These are phyloP conservation scores for Dryomyza anilis DNA, from an alignment of 2,888 invertebrate genomes.

Conservation along the genomic window DNA sequence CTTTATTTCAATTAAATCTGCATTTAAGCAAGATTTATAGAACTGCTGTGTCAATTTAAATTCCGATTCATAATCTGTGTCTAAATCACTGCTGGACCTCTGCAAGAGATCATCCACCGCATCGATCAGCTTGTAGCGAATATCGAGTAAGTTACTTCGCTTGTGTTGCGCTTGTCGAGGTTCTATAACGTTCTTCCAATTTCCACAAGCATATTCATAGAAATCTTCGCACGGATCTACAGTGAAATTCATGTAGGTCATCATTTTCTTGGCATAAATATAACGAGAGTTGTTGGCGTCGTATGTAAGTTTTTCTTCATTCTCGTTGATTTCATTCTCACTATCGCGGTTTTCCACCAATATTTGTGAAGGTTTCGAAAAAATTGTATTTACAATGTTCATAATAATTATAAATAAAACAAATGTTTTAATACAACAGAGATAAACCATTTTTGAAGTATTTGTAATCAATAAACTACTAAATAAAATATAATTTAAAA, in stretches of 20 bases:
- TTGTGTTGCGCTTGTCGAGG: constrained; percentile 41
- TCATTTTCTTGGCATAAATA: constrained; percentile 47
- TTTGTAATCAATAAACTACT: too few relatives aligned
- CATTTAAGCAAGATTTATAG: constrained; percentile 45
- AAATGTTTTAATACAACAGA: too few relatives aligned
- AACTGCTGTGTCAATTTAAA: constrained; percentile 46
- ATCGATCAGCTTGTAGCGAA: constrained; percentile 42
- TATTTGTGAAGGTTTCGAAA: too few relatives aligned
- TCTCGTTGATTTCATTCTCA: too few relatives aligned
- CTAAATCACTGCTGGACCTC: constrained; percentile 8
- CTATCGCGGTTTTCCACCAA: too few relatives aligned
- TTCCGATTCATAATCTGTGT: constrained; percentile 36
- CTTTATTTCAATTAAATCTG: constrained; percentile 45
- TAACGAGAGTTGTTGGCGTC: too few relatives aligned
- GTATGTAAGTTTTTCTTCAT: too few relatives aligned
- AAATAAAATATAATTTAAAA: too few relatives aligned
- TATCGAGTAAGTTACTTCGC: constrained; percentile 49
- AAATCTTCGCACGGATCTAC: constrained; percentile 54
- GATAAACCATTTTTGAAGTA: too few relatives aligned
- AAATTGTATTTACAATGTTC: too few relatives aligned
- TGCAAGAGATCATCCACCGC: constrained; percentile 39
- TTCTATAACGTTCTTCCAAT: constrained; percentile 46
- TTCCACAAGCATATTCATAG: constrained; percentile 56
- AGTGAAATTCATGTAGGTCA: constrained; percentile 51
- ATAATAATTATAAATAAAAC: too few relatives aligned